These are phyloP conservation scores for Hyposoter didymator DNA, from an alignment of 2,888 invertebrate genomes.

Conservation along the genomic window DNA sequence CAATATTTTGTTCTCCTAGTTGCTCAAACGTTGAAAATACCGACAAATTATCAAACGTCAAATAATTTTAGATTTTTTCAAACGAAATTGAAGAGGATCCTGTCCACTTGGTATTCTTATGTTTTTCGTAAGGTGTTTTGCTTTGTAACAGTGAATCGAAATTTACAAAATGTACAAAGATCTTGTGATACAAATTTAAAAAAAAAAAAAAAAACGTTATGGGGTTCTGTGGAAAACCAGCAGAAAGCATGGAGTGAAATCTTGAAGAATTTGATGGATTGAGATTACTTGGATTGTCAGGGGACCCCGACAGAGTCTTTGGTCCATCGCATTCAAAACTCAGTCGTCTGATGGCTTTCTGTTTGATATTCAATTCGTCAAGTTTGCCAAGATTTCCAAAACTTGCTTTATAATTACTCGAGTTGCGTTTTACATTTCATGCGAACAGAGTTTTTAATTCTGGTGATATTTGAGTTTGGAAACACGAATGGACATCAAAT, in stretches of 20 bases:
- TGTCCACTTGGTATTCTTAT: no score
- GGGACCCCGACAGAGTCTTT: no score
- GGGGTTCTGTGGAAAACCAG: neutral
- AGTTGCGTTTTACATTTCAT: neutral
- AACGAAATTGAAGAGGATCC: no score
- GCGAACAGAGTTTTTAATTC: neutral
- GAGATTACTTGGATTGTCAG: neutral
- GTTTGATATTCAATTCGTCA: neutral
- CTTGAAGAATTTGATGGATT: neutral
- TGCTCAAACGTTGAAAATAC: no score
- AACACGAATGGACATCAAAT: slow-evolving; percentile 11
- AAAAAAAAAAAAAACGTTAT: neutral
- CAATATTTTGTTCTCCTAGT: neutral
- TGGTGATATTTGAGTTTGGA: neutral
- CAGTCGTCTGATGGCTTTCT: no score
- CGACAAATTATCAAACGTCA: no score
- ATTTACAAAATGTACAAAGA: neutral
- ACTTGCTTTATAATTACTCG: neutral
- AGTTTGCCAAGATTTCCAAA: neutral
- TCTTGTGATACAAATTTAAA: neutral
- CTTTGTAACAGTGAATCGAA: neutral
- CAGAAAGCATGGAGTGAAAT: neutral
- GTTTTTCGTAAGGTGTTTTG: neutral
- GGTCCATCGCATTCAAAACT: no score
- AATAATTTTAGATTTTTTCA: no score